Base-by-base conservation (phyloP, 2,797 vertebrate species). In the Australoheros facetus region DNA sequence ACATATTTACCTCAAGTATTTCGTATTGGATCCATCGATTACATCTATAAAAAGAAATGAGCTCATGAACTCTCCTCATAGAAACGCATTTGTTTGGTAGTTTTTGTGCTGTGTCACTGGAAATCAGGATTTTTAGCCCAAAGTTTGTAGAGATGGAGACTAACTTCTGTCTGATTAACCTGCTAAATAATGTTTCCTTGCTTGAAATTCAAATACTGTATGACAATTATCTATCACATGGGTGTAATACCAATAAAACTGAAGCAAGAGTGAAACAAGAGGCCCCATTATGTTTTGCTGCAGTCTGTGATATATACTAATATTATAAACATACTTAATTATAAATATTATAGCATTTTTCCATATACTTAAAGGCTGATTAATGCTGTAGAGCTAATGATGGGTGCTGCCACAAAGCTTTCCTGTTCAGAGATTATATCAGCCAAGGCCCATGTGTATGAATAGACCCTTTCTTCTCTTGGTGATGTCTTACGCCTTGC, bases 401-500 rank as follows among this genome's bases (percentile, higher is more conserved):
- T 34, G 3, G 14, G 26, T n/a, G 14, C 53, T 70, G 26, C 77
- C 62, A 90, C 89, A 93, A 87, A 85, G 77, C 55, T 71, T 84
- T 83, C 76, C 86, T 92, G 85, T 89, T 90, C 34, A 55, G 78
- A 32, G 48, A 79, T 83, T 91, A 89, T 91, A 86, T 83, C 78
- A 82, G 88, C 85, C 9, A 54, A 62, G 78, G 79, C 78, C 64
- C 71, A 39, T 70, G 56, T 34, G 39, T 78, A 91, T 93, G 92
- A 94, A 93, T 92, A 78, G 85, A 55, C 57, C 42, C 89, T 86
- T 93, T 94, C 85, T 94, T 82, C 72, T 87, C 75, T 13, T 42
- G 39, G 80, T 54, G 76, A 85, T 34, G 60, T 81, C 82, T 86
- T 78, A 56, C 62, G 70, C 76, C 9, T 16, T 71, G 54, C 72